phyloP scores from a whole-genome alignment of 1,140 invertebrate genomes.

The Epicauta chinensis region DNA sequence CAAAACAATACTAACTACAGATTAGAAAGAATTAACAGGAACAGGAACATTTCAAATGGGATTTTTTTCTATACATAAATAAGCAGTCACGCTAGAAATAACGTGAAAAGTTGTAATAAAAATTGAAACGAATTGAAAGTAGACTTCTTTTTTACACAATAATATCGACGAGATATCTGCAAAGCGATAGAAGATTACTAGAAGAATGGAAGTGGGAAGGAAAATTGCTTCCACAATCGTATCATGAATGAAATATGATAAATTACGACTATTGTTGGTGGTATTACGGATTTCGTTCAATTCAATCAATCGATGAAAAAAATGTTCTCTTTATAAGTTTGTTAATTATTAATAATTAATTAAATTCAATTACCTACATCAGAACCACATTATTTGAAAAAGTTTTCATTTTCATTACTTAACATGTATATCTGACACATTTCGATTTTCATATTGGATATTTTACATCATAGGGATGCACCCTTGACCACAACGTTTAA shows the following conservation, averaged over 20 bases:
- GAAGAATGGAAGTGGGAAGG: conserved; percentile 7
- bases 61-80: too few relatives aligned
- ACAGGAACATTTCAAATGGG: too few relatives aligned
- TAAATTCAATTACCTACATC: too few relatives aligned
- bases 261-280: conserved; percentile 8
- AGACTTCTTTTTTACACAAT: too few relatives aligned
- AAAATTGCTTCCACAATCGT: conserved; percentile 10
- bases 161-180: conserved; percentile 5
- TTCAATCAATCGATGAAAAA: too few relatives aligned
- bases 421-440: not conserved
- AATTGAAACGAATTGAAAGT: too few relatives aligned
- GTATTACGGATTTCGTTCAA: not conserved
- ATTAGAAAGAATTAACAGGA: too few relatives aligned
- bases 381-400: too few relatives aligned
- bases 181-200: conserved; percentile 11
- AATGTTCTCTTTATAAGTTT: too few relatives aligned
- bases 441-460: conserved; percentile 1
- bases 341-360: too few relatives aligned
- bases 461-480: conserved; percentile 7
- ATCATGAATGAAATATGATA: conserved; percentile 14
- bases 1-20: not conserved
- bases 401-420: not conserved
- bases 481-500: conserved; percentile 19
- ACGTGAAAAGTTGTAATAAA: too few relatives aligned
- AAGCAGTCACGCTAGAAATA: too few relatives aligned